Conservation (phyloP, 2,888 invertebrate species). For the Rhagonycha lutea region DNA sequence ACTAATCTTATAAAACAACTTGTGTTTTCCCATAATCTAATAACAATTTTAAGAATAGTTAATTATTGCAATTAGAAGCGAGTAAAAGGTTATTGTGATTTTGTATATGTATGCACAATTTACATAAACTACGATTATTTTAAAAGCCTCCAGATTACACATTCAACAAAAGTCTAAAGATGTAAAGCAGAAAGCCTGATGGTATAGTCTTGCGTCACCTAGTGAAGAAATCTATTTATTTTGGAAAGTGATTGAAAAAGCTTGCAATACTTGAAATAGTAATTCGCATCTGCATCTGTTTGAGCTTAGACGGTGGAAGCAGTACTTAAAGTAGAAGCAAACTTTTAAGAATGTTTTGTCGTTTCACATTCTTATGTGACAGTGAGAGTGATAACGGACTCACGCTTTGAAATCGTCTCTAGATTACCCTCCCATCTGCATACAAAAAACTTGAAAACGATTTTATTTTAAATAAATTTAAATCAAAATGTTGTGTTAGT, state of each 20-base stretch:
- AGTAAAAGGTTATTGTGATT: neutral
- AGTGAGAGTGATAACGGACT: slow-evolving; percentile 49
- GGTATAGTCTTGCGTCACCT: slow-evolving; percentile 34
- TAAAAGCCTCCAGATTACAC: neutral
- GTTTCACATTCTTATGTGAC: slow-evolving; percentile 40
- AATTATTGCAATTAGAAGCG: too few species aligned
- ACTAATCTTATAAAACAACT: too few species aligned
- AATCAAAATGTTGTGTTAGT: neutral
- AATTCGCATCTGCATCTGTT: slow-evolving; percentile 48
- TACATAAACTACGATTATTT: neutral
- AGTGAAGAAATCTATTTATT: slow-evolving; percentile 40
- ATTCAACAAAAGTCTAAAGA: slow-evolving; percentile 1
- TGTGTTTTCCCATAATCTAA: too few species aligned
- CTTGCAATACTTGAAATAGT: slow-evolving; percentile 42
- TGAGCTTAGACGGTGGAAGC: slow-evolving; percentile 42
- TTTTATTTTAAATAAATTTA: slow-evolving; percentile 8
- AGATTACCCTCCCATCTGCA: slow-evolving; percentile 49
- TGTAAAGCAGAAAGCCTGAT: slow-evolving; percentile 25
- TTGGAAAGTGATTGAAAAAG: slow-evolving; percentile 46
- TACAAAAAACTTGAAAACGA: slow-evolving; percentile 34
- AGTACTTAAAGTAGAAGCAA: slow-evolving; percentile 15
- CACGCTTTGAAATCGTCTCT: slow-evolving; percentile 51
- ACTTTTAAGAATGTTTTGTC: neutral
- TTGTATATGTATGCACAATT: neutral
- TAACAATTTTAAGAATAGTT: too few species aligned